Evolutionary conservation across 2,113 vertebrate genomes (phyloP).

Genomic region (Halichoerus grypus): DNA sequence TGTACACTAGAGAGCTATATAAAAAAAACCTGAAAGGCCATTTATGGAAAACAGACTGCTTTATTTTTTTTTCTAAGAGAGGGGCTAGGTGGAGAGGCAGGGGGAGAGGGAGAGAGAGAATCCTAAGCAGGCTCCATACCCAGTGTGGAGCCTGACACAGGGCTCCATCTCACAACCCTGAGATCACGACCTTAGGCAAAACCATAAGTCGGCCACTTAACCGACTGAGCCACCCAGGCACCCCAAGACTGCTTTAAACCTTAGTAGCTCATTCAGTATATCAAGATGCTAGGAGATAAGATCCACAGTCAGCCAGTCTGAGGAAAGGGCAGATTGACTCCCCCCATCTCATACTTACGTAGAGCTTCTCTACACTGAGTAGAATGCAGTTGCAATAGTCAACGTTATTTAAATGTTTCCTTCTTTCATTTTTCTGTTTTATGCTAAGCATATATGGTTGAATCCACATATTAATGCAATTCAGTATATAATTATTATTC

Average conservation of each 20-base stretch:
- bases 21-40: not conserved
- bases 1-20: not conserved
- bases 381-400: not conserved
- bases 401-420: not conserved
- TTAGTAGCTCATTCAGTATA: not conserved
- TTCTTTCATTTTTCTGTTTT: not conserved
- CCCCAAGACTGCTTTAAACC: not conserved
- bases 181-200: not conserved
- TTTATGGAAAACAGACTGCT: not conserved
- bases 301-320: not conserved
- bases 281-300: not conserved
- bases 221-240: not conserved
- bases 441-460: not conserved
- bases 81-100: not conserved
- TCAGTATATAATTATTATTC: not conserved
- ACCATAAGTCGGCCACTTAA: not conserved
- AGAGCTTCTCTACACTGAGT: not conserved
- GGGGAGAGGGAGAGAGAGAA: not conserved
- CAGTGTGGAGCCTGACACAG: not conserved
- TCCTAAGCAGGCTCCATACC: not conserved
- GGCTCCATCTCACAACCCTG: not conserved
- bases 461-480: not conserved
- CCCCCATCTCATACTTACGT: not conserved
- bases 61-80: not conserved
- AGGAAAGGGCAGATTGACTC: not conserved